Evolutionary conservation across 2,113 vertebrate species (phyloP), one percentile per base, ranked within the genome.

Genomic region (Macquaria australasica): DNA sequence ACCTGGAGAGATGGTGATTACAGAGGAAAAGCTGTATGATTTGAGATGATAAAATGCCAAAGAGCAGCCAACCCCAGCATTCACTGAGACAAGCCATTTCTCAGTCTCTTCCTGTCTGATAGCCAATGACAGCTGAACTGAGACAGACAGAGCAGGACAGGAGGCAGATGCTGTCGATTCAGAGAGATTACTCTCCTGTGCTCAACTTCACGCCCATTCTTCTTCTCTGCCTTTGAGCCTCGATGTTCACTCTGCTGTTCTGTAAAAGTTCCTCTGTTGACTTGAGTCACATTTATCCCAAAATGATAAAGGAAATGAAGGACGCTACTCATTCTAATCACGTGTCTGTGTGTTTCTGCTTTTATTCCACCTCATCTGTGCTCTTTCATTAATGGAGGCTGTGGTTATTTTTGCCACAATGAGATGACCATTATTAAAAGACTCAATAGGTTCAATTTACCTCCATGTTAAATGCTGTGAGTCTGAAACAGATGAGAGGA

Each of bases 121-220:
- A 84, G 83, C 78, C 80, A 71, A 58, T 62, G 87, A 92, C 87
- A 82, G 80, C 87, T 90, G 79, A 93, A 84, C 28, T 48, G 87
- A 88, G 88, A 87, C 89, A 88, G 88, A 81, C 86, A 70, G 72
- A 77, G 82, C 74, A 41, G 73, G 87, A 88, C 87, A 84, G 45
- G 43, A 77, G 75, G 39, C 88, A 87, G 89, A 88, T 86, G 87
- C 87, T 89, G 84, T 87, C 77, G 45, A 88, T 75, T 85, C 73
- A 56, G 45, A 82, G 8, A 83, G 81, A 90, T 89, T 75, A 84
- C 69, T 75, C 74, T 34, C 21, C 60, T 51, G 25, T 28, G 77
- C 62, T 37, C 60, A 51, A 51, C 34, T 56, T 72, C 58, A n/a
- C 1, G 5, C 55, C 31, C 73, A 55, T 79, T 78, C 72, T 68